Percentiles rank a stretch among this genome's conserved stretches.
phyloP scores from a whole-genome alignment of 2,888 invertebrate genomes.

The Lucinisca nassula region DNA sequence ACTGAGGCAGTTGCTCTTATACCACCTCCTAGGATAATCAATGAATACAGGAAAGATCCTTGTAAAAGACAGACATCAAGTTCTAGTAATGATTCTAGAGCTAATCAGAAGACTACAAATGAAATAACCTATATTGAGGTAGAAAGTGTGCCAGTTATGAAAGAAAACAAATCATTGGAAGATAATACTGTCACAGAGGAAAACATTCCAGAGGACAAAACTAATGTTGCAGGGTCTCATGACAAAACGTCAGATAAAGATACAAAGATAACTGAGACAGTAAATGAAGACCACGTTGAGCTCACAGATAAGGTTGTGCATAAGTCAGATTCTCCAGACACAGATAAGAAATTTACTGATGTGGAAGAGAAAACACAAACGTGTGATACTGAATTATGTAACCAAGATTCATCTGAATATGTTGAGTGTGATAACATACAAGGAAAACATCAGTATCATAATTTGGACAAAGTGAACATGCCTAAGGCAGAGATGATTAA shows the following conservation, averaged over 20 bases:
- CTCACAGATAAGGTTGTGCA: not conserved
- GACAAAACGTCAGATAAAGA: conserved; percentile 9
- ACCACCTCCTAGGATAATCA: conserved; percentile 51
- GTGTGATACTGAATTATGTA: not conserved
- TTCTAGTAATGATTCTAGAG: not conserved
- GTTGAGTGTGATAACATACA: conserved; percentile 28
- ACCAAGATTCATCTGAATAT: conserved; percentile 19
- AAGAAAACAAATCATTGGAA: conserved; percentile 8
- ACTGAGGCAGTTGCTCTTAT: conserved; percentile 56
- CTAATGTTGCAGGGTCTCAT: not conserved
- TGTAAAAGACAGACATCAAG: conserved; percentile 15
- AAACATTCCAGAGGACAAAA: conserved; percentile 35
- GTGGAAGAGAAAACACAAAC: not conserved
- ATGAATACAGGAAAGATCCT: conserved; percentile 60
- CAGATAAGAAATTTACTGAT: not conserved
- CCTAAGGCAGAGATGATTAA: not conserved
- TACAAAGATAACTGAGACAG: conserved; percentile 23
- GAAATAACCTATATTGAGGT: conserved; percentile 68
- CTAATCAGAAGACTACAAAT: conserved; percentile 2
- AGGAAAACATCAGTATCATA: not conserved
- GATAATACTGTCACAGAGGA: not conserved
- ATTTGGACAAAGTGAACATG: not conserved
- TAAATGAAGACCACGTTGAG: not conserved
- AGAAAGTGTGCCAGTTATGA: conserved; percentile 56
- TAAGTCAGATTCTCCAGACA: conserved; percentile 3